A percentile compares a stretch with the other conserved stretches of the same genome.
These are phyloP conservation scores for Cylindroiulus punctatus DNA, from an alignment of 2,888 invertebrate species.

Conservation along the genomic window DNA sequence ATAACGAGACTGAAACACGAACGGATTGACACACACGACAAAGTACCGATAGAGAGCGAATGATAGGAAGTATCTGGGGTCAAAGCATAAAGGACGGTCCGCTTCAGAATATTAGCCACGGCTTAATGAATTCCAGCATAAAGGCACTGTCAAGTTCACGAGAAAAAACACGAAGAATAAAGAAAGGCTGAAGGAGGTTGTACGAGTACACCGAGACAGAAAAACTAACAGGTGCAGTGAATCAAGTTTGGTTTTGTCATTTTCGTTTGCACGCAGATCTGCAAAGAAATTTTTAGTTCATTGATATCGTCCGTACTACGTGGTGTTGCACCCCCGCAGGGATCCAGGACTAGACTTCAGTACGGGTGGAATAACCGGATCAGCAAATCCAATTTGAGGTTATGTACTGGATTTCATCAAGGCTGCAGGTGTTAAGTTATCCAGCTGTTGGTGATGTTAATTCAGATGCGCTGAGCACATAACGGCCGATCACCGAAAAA, in stretches of 20 bases:
- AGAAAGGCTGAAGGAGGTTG: neutral
- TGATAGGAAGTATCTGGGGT: neutral
- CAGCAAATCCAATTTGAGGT: neutral
- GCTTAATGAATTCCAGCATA: conserved; percentile 47
- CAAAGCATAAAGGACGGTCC: conserved; percentile 37
- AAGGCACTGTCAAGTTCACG: conserved; percentile 38
- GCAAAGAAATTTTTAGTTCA: neutral
- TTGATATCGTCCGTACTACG: neutral
- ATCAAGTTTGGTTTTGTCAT: neutral
- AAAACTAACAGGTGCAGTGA: neutral
- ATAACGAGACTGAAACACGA: neutral
- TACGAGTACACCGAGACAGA: neutral
- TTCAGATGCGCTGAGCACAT: too few species aligned
- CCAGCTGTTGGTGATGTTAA: too few species aligned
- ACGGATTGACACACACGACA: neutral
- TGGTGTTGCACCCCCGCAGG: neutral
- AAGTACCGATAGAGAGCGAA: conserved; percentile 15
- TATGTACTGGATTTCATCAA: too few species aligned
- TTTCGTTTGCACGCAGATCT: neutral
- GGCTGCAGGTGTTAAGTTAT: neutral
- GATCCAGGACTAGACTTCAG: conserved; percentile 13
- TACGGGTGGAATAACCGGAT: neutral
- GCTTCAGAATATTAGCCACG: conserved; percentile 38
- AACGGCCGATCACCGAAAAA: too few species aligned
- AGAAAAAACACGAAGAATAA: neutral